Evolutionary conservation across 2,113 vertebrate species (phyloP).

Genomic region (Myocastor coypus): DNA sequence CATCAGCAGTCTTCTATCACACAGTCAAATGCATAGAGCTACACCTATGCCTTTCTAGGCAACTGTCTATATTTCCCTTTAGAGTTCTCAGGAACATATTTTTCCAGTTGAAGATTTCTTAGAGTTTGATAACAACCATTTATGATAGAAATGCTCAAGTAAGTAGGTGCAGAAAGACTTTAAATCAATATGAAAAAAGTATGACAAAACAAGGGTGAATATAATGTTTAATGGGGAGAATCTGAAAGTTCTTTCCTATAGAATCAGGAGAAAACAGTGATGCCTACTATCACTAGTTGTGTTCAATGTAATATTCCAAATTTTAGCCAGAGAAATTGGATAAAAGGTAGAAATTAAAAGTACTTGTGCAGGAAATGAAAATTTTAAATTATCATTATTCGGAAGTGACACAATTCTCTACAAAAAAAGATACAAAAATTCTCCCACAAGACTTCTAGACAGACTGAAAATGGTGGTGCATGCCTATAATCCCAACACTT

Average conservation of each 20-base stretch:
- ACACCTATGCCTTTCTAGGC: not conserved
- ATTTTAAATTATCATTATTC: not conserved
- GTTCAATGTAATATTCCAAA: not conserved
- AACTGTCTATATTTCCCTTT: not conserved
- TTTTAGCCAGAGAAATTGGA: not conserved
- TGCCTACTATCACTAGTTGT: not conserved
- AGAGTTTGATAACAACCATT: not conserved
- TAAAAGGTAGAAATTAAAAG: not conserved
- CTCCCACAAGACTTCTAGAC: not conserved
- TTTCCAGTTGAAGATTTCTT: not conserved
- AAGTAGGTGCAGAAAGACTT: not conserved
- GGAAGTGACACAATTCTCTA: not conserved
- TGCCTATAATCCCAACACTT: too few species aligned
- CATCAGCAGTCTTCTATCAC: not conserved
- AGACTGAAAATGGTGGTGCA: too few species aligned
- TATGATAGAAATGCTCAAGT: not conserved
- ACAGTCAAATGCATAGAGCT: not conserved
- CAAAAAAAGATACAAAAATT: not conserved
- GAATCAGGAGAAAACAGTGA: not conserved
- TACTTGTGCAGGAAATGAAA: not conserved
- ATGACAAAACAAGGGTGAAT: not conserved
- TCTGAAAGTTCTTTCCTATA: not conserved
- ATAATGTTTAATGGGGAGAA: not conserved
- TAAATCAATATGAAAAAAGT: not conserved
- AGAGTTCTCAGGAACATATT: not conserved